Evolutionary conservation across 2,113 vertebrate species (phyloP).

Genomic region (Strix aluco): DNA sequence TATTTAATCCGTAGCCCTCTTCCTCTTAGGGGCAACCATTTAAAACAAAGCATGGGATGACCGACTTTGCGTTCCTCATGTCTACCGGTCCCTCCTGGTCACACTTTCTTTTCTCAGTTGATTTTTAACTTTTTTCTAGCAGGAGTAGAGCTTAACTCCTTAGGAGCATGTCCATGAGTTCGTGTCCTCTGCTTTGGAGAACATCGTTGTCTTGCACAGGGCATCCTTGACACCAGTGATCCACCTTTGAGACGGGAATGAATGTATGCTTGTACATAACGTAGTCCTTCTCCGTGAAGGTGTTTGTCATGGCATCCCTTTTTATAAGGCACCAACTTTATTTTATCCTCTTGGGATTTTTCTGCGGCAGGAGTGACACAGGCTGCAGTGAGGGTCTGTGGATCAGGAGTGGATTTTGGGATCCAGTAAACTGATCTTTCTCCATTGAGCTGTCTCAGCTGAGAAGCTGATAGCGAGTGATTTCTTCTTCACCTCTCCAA

Average conservation of each 20-base stretch:
- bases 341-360: neutral
- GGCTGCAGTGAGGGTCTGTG: neutral
- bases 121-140: neutral
- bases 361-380: neutral
- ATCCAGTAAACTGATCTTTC: neutral
- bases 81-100: neutral
- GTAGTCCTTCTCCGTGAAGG: neutral
- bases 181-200: neutral
- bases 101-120: neutral
- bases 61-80: neutral
- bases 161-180: neutral
- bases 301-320: neutral
- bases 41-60: neutral
- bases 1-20: neutral
- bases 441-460: neutral
- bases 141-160: neutral
- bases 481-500: neutral
- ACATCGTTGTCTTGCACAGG: neutral
- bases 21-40: neutral
- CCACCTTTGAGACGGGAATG: neutral
- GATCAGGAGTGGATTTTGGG: neutral
- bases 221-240: neutral
- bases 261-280: conserved; percentile 9
- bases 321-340: neutral
- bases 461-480: neutral